Evolutionary conservation across 1,140 invertebrate genomes (phyloP).

Genomic region (Hycleus cichorii): DNA sequence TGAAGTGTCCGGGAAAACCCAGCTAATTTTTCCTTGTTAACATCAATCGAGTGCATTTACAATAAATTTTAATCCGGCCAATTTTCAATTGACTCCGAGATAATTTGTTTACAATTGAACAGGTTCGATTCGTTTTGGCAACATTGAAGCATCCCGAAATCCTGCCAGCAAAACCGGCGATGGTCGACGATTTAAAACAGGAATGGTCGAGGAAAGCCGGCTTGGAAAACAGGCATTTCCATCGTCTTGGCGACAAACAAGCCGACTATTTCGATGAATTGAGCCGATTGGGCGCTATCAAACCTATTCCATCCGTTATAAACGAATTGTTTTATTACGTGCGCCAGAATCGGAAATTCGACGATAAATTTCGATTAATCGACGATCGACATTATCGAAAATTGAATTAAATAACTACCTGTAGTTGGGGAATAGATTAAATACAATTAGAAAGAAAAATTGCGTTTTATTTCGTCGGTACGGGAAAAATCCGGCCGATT

Average conservation of each 20-base stretch:
- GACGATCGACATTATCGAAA: conserved; percentile 16
- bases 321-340: conserved; percentile 14
- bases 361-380: conserved; percentile 17
- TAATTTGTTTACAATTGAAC: neutral
- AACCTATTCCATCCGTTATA: conserved; percentile 9
- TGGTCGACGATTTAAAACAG: conserved; percentile 9
- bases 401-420: neutral
- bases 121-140: conserved; percentile 15
- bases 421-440: too few species aligned
- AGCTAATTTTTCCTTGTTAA: too few species aligned
- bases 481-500: too few species aligned
- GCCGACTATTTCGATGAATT: conserved; percentile 21
- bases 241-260: conserved; percentile 17
- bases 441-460: too few species aligned
- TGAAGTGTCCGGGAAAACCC: too few species aligned
- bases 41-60: too few species aligned
- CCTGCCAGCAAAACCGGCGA: conserved; percentile 11
- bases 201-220: neutral
- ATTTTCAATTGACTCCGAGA: too few species aligned
- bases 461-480: too few species aligned
- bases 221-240: neutral
- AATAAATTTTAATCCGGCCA: too few species aligned
- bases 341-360: conserved; percentile 7
- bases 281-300: conserved; percentile 14
- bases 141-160: conserved; percentile 4